Base-by-base conservation (phyloP, 1,140 invertebrate genomes). In the Drosophila miranda region DNA sequence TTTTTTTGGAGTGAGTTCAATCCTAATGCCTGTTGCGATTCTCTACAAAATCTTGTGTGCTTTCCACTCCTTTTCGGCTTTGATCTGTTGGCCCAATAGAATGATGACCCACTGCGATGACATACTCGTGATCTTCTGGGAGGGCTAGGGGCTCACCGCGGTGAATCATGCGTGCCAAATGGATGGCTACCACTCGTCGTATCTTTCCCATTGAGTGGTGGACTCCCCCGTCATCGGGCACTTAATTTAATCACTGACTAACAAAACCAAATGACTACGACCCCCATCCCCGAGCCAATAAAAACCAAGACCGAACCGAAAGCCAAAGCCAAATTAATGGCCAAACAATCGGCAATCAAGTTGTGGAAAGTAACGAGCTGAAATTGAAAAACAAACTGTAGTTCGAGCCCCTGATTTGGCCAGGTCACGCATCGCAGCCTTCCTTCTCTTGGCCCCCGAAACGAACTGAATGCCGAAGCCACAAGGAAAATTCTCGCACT, bases 231-330 rank as follows among this genome's bases (percentile, higher is more conserved):
- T 63, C 70, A 75, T 34, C 53, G 57, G 63, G 69, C 81, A 86
- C 81, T 86, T 87, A 78, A 68, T 54, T 84, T 87, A 79, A 86
- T 87, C 59, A 74, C 59, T 70, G 49, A 52, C 68, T 48, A 48
- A 70, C 49, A 51, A 72, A 71, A 71, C 48, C 49, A 67, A 70
- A 63, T 57, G 44, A 43, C 38, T n/a, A 30, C 28, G 43, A 7
- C 28, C 28, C 8, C 2, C 8, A 16, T 2, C 28, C 28, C 28
- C 28, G 7, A 7, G 8, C 7, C 28, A 52, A 67, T 54, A 51
- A 64, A 66, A 50, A 48, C 53, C 49, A 41, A 50, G 55, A 66
- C 28, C 57, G 44, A 75, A 54, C 66, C 34, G 61, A 69, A 23
- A 26, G 14, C 48, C 48, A 42, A 63, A 61, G 45, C 69, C 57